These are phyloP conservation scores for Drosophila parabipectinata DNA, from an alignment of 1,140 invertebrate species.

Conservation along the genomic window DNA sequence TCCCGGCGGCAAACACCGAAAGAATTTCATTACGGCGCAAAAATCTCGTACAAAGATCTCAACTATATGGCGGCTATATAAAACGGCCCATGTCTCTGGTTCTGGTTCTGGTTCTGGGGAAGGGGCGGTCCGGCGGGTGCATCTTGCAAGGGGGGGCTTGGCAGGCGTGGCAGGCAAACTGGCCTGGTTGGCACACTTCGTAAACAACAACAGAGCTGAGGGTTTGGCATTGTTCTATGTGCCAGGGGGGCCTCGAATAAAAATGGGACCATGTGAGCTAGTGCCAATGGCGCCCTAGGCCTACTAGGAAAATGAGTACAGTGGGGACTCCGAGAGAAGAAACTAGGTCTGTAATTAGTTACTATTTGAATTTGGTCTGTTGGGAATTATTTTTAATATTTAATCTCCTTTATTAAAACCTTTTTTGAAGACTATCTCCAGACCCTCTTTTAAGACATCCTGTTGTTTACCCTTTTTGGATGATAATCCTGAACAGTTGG, in stretches of 20 bases:
- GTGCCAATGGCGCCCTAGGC: conserved; percentile 35
- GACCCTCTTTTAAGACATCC: not conserved
- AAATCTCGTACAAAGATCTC: conserved; percentile 23
- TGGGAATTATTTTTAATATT: no score
- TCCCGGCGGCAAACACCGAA: conserved; percentile 37
- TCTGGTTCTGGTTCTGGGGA: no score
- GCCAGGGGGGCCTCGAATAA: conserved; percentile 20
- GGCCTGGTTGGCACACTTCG: conserved; percentile 36
- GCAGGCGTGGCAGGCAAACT: conserved; percentile 17
- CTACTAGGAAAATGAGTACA: conserved; percentile 13
- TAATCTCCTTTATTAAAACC: no score
- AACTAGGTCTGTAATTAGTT: no score
- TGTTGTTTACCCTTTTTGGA: conserved; percentile 11
- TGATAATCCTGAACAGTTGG: conserved; percentile 6
- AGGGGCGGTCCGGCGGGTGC: not conserved
- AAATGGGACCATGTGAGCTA: conserved; percentile 16
- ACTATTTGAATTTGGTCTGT: no score
- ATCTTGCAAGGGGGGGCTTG: not conserved
- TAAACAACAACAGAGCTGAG: conserved; percentile 38
- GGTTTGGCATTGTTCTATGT: conserved; percentile 41
- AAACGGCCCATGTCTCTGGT: conserved; percentile 1
- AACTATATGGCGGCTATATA: conserved; percentile 52
- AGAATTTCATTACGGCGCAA: conserved; percentile 46
- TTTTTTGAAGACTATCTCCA: no score
- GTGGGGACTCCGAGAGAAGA: not conserved